Base-by-base conservation (phyloP, 1,140 invertebrate genomes). In the Pogonomyrmex barbatus region DNA sequence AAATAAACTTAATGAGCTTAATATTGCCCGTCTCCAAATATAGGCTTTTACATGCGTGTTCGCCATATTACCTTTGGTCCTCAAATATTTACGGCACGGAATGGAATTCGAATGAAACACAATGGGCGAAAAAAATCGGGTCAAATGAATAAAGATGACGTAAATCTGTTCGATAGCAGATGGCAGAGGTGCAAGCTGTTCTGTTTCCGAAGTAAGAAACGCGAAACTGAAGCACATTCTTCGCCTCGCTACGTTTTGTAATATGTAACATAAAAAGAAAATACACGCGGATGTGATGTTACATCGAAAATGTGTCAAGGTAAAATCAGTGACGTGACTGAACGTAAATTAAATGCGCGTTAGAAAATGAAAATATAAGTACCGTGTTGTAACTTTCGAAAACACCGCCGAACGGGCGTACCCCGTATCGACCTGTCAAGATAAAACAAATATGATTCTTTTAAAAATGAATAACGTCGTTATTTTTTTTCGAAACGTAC, bases 41-140 rank as follows among this genome's bases (percentile, higher is more conserved):
- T 52, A 65, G 2, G 8, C 33, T n/a, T 54, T 67, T 60, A 8
- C 54, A 30, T 81, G 42, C 42, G 8, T 67, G 17, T 70, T 70
- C 2, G 5, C 1, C 8, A 42, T 42, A 70, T 36, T 81, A 70
- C n/a, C n/a, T 54, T 70, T 70, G 12, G 2, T 4, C 17, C 36
- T 45, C 12, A 42, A 81, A 81, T 81, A 70, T 81, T 81, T 68
- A 70, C 77, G 33, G 30, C 68, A 68, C 47, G 9, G 39, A 52
- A 54, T 54, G 12, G 68, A 81, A 54, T n/a, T 24, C 42, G n/a
- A 4, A 68, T 68, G 33, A 42, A 5, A 70, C 12, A 70, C 70
- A 68, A 68, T n/a, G 17, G n/a, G 12, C n/a, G 14, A 54, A 68
- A 52, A 24, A 81, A 68, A 42, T 70, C 65, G 47, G 24, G 33